A percentile compares a stretch with the other conserved stretches of the same genome.
phyloP scores from a whole-genome alignment of 2,113 vertebrate species.

The Indri indri region DNA sequence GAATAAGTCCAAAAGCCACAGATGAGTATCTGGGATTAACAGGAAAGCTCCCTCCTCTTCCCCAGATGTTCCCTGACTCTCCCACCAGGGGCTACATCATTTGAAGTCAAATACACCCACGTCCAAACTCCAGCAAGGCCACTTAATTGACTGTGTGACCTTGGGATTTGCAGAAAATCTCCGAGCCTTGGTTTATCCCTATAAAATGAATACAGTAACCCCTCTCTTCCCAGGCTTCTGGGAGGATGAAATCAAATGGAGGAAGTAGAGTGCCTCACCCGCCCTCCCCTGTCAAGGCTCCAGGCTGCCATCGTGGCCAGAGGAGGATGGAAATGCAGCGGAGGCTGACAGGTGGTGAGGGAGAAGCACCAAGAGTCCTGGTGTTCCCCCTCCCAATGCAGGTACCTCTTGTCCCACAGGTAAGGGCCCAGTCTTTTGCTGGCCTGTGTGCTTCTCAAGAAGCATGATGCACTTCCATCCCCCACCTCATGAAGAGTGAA shows the following conservation, averaged over 20 bases:
- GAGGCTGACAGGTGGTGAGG: background rate
- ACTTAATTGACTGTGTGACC: background rate
- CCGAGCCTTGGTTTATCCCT: background rate
- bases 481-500: constrained; percentile 55
- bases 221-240: background rate
- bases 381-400: background rate
- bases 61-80: background rate
- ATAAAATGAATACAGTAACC: background rate
- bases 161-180: background rate
- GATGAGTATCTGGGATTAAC: background rate
- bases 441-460: background rate
- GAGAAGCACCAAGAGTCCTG: background rate
- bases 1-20: background rate
- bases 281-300: background rate
- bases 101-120: background rate
- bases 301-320: background rate
- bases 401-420: background rate
- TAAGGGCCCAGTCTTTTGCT: background rate
- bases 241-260: background rate
- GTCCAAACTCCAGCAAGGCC: background rate
- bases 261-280: background rate
- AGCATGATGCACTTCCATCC: background rate
- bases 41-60: background rate
- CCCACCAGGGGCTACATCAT: background rate
- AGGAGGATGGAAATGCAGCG: background rate